Evolutionary conservation across 2,113 vertebrate genomes (phyloP), one percentile per base, ranked within the genome.

Genomic region (Cheirogaleus medius): DNA sequence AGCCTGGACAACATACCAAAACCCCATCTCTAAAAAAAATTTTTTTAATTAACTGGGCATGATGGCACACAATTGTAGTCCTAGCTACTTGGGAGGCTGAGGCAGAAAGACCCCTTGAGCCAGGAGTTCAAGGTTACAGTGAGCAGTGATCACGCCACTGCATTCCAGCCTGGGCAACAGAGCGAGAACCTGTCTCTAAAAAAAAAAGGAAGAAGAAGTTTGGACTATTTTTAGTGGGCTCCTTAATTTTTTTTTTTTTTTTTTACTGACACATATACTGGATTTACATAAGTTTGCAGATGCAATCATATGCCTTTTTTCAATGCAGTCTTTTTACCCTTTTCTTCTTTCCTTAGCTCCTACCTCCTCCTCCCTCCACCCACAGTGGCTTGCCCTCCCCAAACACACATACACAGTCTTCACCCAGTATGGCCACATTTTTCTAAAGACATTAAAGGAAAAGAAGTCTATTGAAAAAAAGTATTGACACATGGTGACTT

Each of bases 381-480:
- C 32, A 18, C n/a, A 0, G 3, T 37, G 69, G 44, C 56, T 37
- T 69, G 14, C 23, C 74, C 44, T 87, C 84, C 95, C 76, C 76
- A 87, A n/a, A 84, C 17, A 54, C 52, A 60, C 60, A 44, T 27
- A 49, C 64, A 71, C n/a, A 58, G 58, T 25, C 34, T 49, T 78
- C 49, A 87, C 73, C 89, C 69, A 42, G 32, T 39, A n/a, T 63
- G 78, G 29, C n/a, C 25, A 83, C 9, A 39, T n/a, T 68, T 78
- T 94, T 56, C 54, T 60, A 8, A 92, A 94, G 78, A 60, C 58
- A 73, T 66, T 77, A 68, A 88, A 81, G 44, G 37, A 84, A 93
- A 83, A 58, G 32, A 56, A 85, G 49, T 29, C 80, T 76, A 18
- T 83, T 87, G 90, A 86, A 80, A 71, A n/a, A 74, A 58, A 58